These are phyloP conservation scores for Acinonyx jubatus DNA, from an alignment of 2,113 vertebrate species.

Conservation along the genomic window DNA sequence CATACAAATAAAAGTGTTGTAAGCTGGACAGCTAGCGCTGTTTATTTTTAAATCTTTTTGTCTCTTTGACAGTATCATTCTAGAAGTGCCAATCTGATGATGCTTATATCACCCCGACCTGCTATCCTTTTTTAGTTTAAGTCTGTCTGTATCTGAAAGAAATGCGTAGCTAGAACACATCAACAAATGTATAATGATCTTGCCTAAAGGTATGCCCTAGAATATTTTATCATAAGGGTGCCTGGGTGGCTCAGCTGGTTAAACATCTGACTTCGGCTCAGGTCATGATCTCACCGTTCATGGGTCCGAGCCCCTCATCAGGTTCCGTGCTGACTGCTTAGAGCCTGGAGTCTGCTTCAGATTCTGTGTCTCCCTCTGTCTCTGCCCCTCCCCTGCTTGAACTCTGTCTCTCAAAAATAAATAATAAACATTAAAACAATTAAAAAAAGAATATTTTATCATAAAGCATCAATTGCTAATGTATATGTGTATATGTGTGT, in stretches of 20 bases:
- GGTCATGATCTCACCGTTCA: no score
- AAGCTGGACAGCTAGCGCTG: neutral
- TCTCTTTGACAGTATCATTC: neutral
- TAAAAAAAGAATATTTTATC: neutral
- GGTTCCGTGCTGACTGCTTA: no score
- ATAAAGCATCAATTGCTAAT: neutral
- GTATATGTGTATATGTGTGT: neutral
- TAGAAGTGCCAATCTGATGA: neutral
- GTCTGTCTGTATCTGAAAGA: neutral
- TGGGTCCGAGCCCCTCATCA: no score
- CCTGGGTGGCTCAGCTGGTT: no score
- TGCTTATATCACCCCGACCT: no score
- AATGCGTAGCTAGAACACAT: neutral
- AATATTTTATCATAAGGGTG: neutral
- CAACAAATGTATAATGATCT: neutral
- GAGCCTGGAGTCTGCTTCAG: no score
- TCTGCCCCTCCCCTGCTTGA: no score
- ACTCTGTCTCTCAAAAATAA: no score
- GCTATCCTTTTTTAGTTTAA: neutral
- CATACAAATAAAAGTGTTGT: no score
- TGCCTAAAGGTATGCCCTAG: neutral
- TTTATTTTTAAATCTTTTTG: neutral
- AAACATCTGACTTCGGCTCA: no score
- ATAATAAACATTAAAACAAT: no score
- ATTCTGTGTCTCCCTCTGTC: no score